These are phyloP conservation scores for Strix occidentalis DNA, from an alignment of 2,797 vertebrate species.

Conservation along the genomic window DNA sequence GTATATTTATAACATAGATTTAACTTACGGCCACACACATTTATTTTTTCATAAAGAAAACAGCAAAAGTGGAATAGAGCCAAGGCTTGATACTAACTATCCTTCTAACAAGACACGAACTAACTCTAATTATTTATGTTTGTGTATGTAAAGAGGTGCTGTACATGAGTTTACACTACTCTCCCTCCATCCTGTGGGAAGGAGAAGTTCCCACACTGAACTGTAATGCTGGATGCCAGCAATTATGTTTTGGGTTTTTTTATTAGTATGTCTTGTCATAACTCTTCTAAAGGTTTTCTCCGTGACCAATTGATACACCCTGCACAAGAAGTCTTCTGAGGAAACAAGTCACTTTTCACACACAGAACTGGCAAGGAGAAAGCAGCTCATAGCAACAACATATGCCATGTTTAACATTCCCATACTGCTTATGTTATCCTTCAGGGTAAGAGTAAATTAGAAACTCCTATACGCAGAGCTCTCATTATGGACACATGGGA, in stretches of 20 bases:
- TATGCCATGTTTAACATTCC: neutral
- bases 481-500: neutral
- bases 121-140: conserved; percentile 5
- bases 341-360: neutral
- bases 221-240: conserved; percentile 15
- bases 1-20: neutral
- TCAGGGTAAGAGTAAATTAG: neutral
- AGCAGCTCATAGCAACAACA: neutral
- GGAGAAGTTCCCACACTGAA: conserved; percentile 25
- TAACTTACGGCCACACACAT: neutral
- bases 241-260: neutral
- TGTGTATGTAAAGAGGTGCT: neutral
- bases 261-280: neutral
- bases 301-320: neutral
- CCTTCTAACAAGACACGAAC: neutral
- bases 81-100: conserved; percentile 7
- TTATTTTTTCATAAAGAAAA: conserved; percentile 38
- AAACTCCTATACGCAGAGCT: neutral
- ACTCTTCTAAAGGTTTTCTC: neutral
- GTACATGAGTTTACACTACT: neutral
- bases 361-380: neutral
- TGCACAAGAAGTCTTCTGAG: neutral
- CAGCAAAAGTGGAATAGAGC: neutral
- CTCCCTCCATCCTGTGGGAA: neutral
- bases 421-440: neutral